Percentiles rank a stretch among this genome's conserved stretches.
Conservation (phyloP, 2,888 invertebrate species). For the Agrotis segetum region DNA sequence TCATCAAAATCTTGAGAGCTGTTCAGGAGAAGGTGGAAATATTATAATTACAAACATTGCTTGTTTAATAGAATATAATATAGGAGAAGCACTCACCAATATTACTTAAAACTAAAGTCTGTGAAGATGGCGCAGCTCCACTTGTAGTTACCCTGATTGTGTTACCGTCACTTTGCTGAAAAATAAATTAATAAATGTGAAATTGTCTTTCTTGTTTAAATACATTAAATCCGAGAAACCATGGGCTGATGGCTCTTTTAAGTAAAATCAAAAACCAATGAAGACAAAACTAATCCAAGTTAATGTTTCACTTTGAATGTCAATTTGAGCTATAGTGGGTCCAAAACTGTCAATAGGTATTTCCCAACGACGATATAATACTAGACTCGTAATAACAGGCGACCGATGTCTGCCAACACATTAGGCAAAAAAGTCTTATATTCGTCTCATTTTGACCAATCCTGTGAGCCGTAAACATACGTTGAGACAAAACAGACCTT, state of each 20-base stretch:
- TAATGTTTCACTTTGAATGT: background rate
- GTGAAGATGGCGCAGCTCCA: constrained; percentile 79
- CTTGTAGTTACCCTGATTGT: constrained; percentile 82
- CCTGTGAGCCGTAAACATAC: too few relatives aligned
- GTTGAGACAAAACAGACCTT: too few relatives aligned
- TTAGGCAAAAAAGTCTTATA: too few relatives aligned
- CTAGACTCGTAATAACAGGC: too few relatives aligned
- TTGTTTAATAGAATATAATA: too few relatives aligned
- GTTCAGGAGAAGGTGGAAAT: too few relatives aligned
- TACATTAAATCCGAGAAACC: background rate
- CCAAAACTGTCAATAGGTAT: background rate
- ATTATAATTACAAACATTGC: too few relatives aligned
- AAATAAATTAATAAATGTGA: background rate
- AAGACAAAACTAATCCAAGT: background rate
- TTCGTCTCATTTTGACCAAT: too few relatives aligned
- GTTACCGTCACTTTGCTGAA: constrained; percentile 84
- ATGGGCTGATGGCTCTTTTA: background rate
- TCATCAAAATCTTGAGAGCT: too few relatives aligned
- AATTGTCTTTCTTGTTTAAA: too few relatives aligned
- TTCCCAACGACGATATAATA: too few relatives aligned
- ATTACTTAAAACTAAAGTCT: constrained; percentile 87
- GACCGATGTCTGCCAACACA: too few relatives aligned
- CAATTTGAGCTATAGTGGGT: background rate
- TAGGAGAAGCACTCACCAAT: constrained; percentile 75
- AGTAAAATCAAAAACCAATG: background rate